Conservation (phyloP, 1,140 invertebrate genomes). For the Bombyx mori region DNA sequence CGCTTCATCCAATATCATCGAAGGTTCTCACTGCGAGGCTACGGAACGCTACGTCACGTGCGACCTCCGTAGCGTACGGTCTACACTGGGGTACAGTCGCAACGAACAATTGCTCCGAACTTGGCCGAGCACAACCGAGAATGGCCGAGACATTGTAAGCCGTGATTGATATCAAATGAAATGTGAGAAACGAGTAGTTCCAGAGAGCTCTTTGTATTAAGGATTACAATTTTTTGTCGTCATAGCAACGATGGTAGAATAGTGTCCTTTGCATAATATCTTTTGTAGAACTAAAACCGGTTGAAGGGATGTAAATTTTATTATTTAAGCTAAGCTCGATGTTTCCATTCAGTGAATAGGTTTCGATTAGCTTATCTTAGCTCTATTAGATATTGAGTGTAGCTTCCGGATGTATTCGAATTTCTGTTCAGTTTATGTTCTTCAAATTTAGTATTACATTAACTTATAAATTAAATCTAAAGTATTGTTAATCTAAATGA, state of each 20-base stretch:
- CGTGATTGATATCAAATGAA: constrained; percentile 69
- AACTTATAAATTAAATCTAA: too few species aligned
- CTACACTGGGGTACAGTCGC: constrained; percentile 43
- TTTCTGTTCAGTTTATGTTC: too few species aligned
- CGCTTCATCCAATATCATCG: constrained; percentile 18
- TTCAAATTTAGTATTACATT: too few species aligned
- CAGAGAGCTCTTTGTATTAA: constrained; percentile 58
- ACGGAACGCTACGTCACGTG: constrained; percentile 33
- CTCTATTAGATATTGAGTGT: too few species aligned
- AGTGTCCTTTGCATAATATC: neutral
- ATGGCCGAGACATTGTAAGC: constrained; percentile 43
- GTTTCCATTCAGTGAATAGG: too few species aligned
- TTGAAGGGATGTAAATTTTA: neutral
- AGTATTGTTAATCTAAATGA: too few species aligned
- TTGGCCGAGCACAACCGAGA: constrained; percentile 44
- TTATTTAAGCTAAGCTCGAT: neutral
- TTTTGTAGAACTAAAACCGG: neutral
- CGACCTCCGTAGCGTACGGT: constrained; percentile 37
- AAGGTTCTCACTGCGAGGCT: constrained; percentile 32
- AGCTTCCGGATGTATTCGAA: too few species aligned
- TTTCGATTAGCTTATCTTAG: too few species aligned
- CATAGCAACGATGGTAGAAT: constrained; percentile 2
- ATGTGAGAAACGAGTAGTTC: constrained; percentile 66
- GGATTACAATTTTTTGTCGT: constrained; percentile 39
- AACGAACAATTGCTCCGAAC: constrained; percentile 42